Evolutionary conservation across 2,113 vertebrate species (phyloP), one percentile per base, ranked within the genome.

Genomic region (Pungitius pungitius): DNA sequence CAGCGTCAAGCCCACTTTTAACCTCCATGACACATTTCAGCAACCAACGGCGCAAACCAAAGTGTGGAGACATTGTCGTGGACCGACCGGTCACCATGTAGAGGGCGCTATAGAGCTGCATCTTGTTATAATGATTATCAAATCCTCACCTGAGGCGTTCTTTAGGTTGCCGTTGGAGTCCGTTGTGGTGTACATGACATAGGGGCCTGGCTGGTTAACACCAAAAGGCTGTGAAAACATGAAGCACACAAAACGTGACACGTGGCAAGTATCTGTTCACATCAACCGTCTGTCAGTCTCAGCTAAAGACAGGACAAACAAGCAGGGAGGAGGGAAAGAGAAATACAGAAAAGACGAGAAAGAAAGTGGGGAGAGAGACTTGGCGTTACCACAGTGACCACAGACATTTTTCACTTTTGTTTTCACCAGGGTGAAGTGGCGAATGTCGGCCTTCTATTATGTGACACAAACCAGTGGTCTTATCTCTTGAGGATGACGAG

Each of bases 151-250:
- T 86, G 98, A 99, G 22, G 96, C 95, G 3, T 99, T 99, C 89
- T 99, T 99, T 82, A 95, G 91, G 83, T 96, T 94, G 18, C 97
- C 97, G 22, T 97, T 99, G 54, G 97, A 96, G 88, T 99, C 97
- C 66, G 96, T 94, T 0, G 98, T 96, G 52, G 95, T 99, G 87
- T 99, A 99, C 96, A 93, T 97, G 90, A 99, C 96, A 68, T 99
- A 99, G 15, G 98, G 97, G 54, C 98, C 98, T 8, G 98, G 98
- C 76, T 99, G 98, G 82, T 99, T 99, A 35, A 99, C 97, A 78
- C 98, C 98, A 27, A 97, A 98, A 45, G 96, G 97, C 96, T 99
- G 87, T 12, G 84, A 82, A 30, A 74, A 80, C 7, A 77, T 30
- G 75, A 55, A 60, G 47, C n/a, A 30, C 51, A 14, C 4, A 66